A percentile compares a stretch with the other conserved stretches of the same genome.
phyloP scores from a whole-genome alignment of 1,140 invertebrate genomes.

The Drosophila murphyi region DNA sequence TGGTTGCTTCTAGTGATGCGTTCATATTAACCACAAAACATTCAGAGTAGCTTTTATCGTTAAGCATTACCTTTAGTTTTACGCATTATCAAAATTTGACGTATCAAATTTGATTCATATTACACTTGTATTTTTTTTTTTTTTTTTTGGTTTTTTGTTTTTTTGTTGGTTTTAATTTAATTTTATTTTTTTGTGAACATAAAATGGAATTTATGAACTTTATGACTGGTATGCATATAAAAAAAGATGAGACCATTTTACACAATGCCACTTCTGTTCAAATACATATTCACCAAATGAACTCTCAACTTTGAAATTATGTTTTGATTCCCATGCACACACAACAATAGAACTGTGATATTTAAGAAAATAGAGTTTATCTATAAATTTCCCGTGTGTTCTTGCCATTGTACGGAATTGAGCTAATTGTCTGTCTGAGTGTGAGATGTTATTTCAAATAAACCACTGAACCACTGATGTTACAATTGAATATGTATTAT shows the following conservation, averaged over 20 bases:
- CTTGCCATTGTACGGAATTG: slow-evolving; percentile 3
- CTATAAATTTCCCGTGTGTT: not conserved
- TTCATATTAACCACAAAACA: slow-evolving; percentile 42
- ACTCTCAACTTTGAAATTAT: slow-evolving; percentile 10
- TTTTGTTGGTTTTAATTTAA: slow-evolving; percentile 4
- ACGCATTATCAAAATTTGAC: slow-evolving; percentile 18
- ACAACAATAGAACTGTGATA: slow-evolving; percentile 7
- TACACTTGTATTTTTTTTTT: slow-evolving; percentile 11
- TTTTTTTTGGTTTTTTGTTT: slow-evolving; percentile 10
- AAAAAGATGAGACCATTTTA: slow-evolving; percentile 12
- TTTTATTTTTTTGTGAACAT: slow-evolving; percentile 6
- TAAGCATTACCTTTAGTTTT: slow-evolving; percentile 27
- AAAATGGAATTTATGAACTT: slow-evolving; percentile 13
- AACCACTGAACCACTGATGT: not conserved
- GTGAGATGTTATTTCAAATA: slow-evolving; percentile 1
- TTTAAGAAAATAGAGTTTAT: slow-evolving; percentile 15
- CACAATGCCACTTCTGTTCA: not conserved
- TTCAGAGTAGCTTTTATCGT: slow-evolving; percentile 24
- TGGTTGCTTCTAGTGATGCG: slow-evolving; percentile 36
- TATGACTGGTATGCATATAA: slow-evolving; percentile 10
- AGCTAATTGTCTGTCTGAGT: slow-evolving; percentile 22
- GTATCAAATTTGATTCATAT: slow-evolving; percentile 30
- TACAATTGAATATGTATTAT: slow-evolving; percentile 12
- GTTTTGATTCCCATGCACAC: slow-evolving; percentile 5
- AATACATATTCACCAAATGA: slow-evolving; percentile 6